Conservation (phyloP, 2,113 vertebrate genomes). For the Cavia porcellus region DNA sequence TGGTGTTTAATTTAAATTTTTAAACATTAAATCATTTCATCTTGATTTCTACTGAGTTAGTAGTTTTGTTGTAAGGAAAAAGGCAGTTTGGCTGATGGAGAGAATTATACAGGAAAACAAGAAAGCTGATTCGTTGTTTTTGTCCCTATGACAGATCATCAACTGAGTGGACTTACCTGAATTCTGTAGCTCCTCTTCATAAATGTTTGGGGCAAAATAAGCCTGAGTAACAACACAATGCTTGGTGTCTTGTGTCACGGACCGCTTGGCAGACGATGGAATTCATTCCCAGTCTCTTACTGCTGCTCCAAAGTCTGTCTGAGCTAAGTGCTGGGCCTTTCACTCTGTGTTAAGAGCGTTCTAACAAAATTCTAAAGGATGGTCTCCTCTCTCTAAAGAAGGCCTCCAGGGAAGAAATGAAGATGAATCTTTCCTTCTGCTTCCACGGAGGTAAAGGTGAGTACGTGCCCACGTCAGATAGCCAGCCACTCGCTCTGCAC, state of each 20-base stretch:
- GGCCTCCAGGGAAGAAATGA: neutral
- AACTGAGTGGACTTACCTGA: neutral
- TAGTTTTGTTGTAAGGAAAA: neutral
- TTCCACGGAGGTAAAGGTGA: neutral
- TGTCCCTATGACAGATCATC: neutral
- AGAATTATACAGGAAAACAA: neutral
- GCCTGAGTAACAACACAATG: neutral
- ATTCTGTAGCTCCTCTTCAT: neutral
- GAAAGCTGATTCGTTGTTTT: neutral
- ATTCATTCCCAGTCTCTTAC: neutral
- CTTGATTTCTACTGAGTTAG: neutral
- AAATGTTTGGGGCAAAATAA: neutral
- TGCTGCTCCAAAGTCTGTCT: neutral
- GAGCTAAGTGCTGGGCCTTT: neutral
- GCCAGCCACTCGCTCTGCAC: neutral
- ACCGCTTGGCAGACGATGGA: neutral
- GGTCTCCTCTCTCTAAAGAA: neutral
- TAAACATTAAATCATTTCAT: neutral
- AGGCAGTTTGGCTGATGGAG: neutral
- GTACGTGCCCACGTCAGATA: neutral
- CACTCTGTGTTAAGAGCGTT: neutral
- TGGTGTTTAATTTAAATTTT: neutral
- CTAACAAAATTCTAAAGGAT: neutral
- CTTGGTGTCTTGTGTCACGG: rapidly evolving
- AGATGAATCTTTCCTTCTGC: neutral